A percentile compares a stretch with the other conserved stretches of the same genome.
These are phyloP conservation scores for Podarcis muralis DNA, from an alignment of 2,113 vertebrate genomes.

Conservation along the genomic window DNA sequence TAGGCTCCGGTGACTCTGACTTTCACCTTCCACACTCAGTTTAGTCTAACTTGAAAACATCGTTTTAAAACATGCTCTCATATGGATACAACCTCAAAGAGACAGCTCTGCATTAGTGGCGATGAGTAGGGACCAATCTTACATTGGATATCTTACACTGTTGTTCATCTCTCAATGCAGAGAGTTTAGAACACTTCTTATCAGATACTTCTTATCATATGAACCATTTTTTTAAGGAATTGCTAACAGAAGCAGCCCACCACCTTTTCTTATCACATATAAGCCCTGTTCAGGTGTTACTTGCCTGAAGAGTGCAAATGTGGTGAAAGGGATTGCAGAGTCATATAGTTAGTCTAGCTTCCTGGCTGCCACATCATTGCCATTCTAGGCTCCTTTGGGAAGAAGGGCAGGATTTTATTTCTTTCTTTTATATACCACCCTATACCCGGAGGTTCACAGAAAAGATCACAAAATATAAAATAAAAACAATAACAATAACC, in stretches of 20 bases:
- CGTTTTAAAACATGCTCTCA: conserved; percentile 22
- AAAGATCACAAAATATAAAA: no score
- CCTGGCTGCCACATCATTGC: no score
- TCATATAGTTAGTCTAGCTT: no score
- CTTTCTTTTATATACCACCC: no score
- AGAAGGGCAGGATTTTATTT: no score
- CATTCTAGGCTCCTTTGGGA: no score
- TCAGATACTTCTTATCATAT: no score
- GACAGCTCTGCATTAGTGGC: conserved; percentile 32
- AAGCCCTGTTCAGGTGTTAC: not conserved
- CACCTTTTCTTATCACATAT: not conserved
- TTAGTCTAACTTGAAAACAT: conserved; percentile 64
- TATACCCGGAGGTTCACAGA: no score
- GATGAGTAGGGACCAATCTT: conserved; percentile 47
- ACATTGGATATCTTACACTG: conserved; percentile 16
- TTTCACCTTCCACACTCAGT: conserved; percentile 58
- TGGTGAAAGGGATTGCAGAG: no score
- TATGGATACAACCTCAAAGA: conserved; percentile 41
- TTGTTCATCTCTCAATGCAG: not conserved
- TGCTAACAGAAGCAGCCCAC: not conserved
- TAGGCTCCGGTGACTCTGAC: conserved; percentile 54
- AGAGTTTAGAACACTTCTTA: not conserved
- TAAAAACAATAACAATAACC: no score
- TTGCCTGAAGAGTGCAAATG: no score
- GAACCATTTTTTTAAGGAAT: not conserved